These are phyloP conservation scores for Eulemur mongoz DNA, from an alignment of 2,797 vertebrate species.

Conservation along the genomic window DNA sequence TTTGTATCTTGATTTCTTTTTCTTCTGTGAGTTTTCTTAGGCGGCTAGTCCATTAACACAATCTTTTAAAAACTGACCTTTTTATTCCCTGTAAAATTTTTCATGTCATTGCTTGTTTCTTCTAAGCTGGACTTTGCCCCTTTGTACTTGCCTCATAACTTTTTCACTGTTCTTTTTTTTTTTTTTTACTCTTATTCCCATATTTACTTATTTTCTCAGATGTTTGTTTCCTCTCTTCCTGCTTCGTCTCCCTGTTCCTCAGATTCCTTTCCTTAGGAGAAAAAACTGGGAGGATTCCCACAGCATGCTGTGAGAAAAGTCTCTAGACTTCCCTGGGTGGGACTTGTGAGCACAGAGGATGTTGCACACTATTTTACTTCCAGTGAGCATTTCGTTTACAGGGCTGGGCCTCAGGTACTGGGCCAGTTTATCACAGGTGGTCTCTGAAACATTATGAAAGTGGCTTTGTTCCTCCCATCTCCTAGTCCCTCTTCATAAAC, in stretches of 20 bases:
- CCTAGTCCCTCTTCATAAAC: neutral
- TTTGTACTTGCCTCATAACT: neutral
- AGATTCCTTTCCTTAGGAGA: neutral
- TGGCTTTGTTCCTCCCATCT: neutral
- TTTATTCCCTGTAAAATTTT: neutral
- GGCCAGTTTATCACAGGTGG: neutral
- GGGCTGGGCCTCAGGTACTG: neutral
- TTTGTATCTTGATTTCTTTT: slow-evolving; percentile 19
- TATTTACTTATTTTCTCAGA: slow-evolving; percentile 21
- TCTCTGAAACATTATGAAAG: neutral
- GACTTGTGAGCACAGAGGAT: neutral
- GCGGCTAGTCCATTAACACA: neutral
- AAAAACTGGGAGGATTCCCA: neutral
- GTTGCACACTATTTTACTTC: neutral
- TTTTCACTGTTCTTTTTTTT: neutral
- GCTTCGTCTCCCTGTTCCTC: neutral
- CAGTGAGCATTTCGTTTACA: neutral
- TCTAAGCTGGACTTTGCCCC: neutral
- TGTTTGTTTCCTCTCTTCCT: slow-evolving; percentile 32
- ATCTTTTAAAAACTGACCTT: neutral
- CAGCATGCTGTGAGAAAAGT: neutral
- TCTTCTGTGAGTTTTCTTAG: neutral
- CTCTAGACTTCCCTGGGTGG: neutral
- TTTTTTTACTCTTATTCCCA: neutral
- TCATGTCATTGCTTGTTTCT: neutral